phyloP scores from a whole-genome alignment of 2,113 vertebrate species.

The Corythornis madagascariensis region DNA sequence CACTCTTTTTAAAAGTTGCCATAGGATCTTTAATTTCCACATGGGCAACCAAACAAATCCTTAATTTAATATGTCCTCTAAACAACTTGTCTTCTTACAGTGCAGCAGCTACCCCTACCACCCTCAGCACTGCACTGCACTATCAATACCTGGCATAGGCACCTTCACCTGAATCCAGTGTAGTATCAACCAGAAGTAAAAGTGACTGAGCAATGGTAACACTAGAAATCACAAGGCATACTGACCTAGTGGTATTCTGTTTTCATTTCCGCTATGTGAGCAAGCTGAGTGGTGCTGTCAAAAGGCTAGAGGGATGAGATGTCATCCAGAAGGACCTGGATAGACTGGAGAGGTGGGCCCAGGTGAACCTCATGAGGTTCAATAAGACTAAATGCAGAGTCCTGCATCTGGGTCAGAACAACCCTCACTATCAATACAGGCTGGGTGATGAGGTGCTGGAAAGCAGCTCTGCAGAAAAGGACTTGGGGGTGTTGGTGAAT shows the following conservation, averaged over 20 bases:
- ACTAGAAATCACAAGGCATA: not conserved
- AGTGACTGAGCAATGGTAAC: not conserved
- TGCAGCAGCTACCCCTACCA: conserved; percentile 27
- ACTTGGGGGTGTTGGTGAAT: no score
- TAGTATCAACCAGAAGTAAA: not conserved
- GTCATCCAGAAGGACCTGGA: no score
- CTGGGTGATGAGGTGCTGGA: no score
- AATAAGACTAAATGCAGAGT: no score
- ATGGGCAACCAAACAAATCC: not conserved
- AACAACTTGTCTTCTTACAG: not conserved
- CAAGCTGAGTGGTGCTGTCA: no score
- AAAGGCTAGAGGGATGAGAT: no score
- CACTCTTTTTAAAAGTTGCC: conserved; percentile 1
- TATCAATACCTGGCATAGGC: not conserved
- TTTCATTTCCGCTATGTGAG: not conserved
- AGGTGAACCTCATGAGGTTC: no score
- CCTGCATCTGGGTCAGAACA: no score
- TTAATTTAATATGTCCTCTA: not conserved
- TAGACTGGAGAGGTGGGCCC: no score
- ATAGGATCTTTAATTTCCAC: conserved; percentile 27
- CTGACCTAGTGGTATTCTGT: not conserved
- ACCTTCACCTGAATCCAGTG: not conserved
- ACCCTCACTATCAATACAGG: no score
- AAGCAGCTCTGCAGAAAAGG: no score
- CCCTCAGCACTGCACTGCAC: not conserved